phyloP scores from a whole-genome alignment of 2,113 vertebrate species.

The Centropus unirufus region DNA sequence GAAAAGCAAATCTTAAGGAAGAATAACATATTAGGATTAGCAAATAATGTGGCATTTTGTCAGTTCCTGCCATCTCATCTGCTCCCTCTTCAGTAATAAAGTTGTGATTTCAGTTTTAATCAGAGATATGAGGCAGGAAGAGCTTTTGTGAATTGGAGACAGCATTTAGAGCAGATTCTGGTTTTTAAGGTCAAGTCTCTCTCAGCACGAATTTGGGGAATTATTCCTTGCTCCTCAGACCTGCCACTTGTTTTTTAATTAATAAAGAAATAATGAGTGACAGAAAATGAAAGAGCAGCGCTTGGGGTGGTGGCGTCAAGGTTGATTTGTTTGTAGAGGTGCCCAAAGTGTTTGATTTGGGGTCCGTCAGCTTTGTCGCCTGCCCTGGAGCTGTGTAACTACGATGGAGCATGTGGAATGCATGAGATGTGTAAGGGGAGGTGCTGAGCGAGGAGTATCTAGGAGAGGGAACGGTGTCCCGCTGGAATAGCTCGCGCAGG shows the following conservation, averaged over 20 bases:
- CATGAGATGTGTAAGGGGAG: background rate
- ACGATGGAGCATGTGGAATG: accelerated
- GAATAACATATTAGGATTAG: constrained; percentile 92
- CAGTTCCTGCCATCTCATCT: constrained; percentile 70
- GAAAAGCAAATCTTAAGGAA: constrained; percentile 89
- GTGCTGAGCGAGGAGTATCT: accelerated
- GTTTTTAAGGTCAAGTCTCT: constrained; percentile 45
- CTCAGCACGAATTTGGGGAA: background rate
- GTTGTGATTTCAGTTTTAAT: constrained; percentile 68
- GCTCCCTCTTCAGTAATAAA: constrained; percentile 71
- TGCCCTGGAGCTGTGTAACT: accelerated
- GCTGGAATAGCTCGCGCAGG: accelerated
- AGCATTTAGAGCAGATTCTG: background rate
- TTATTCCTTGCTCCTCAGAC: background rate
- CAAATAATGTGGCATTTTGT: constrained; percentile 88
- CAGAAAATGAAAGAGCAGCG: background rate
- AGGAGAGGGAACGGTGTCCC: accelerated
- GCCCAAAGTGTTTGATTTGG: accelerated
- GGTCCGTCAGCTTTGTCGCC: no score
- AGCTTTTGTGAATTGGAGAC: background rate
- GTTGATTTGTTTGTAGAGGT: background rate
- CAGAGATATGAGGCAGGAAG: background rate
- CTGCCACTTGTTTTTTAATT: background rate
- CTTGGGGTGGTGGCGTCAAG: background rate
- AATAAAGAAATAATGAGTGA: background rate